Conservation (phyloP, 2,113 vertebrate genomes). For the Triplophysa rosa region DNA sequence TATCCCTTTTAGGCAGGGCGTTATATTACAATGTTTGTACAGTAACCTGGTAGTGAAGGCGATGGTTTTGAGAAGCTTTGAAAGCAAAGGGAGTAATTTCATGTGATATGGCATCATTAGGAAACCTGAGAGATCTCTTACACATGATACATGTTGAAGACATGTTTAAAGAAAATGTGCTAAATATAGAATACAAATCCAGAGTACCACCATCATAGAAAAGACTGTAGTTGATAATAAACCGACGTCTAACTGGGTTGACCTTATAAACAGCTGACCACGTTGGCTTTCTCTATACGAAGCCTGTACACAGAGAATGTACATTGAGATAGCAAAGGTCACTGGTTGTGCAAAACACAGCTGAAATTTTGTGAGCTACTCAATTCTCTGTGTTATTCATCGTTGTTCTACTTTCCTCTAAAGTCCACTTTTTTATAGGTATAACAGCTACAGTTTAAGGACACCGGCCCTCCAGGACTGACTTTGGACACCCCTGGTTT, state of each 20-base stretch:
- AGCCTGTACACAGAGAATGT: not conserved
- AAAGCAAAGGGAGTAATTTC: not conserved
- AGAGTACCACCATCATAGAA: not conserved
- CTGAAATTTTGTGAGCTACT: not conserved
- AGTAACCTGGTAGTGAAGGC: not conserved
- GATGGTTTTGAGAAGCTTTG: not conserved
- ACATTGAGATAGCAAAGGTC: constrained; percentile 44
- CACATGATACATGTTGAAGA: not conserved
- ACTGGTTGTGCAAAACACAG: constrained; percentile 15
- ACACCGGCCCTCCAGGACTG: too few relatives aligned
- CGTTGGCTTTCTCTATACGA: not conserved
- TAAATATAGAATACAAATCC: not conserved
- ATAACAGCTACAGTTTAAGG: not conserved
- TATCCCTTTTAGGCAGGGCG: not conserved
- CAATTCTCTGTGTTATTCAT: not conserved
- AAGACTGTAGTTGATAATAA: constrained; percentile 49
- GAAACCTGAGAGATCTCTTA: not conserved
- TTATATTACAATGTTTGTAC: constrained; percentile 2
- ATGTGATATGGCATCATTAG: not conserved
- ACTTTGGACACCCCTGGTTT: too few relatives aligned
- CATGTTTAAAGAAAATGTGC: not conserved
- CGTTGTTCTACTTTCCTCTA: not conserved
- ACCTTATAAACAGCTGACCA: constrained; percentile 18
- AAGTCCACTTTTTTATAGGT: not conserved
- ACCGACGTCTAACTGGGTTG: constrained; percentile 31